phyloP scores from a whole-genome alignment of 2,797 vertebrate species.

The Meda fulgida region DNA sequence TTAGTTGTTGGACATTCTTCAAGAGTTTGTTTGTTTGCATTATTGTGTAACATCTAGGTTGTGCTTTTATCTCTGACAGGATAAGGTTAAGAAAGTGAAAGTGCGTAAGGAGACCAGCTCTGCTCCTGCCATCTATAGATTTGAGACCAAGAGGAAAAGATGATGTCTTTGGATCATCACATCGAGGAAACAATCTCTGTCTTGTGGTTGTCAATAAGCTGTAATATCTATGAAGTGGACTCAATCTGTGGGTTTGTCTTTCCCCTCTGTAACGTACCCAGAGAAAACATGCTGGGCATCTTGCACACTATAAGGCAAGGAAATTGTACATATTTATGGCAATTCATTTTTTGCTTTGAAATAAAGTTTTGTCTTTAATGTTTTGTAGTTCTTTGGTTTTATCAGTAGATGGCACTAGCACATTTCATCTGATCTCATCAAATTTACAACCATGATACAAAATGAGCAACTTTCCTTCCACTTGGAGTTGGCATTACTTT shows the following conservation, averaged over 20 bases:
- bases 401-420: conserved; percentile 84
- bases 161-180: conserved; percentile 64
- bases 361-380: conserved; percentile 40
- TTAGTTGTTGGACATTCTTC: neutral
- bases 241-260: neutral
- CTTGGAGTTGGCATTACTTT: neutral
- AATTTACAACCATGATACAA: neutral
- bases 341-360: conserved; percentile 44
- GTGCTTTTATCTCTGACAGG: conserved; percentile 76
- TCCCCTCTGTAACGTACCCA: neutral
- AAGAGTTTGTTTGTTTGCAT: conserved; percentile 9
- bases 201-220: neutral
- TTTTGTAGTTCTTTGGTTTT: conserved; percentile 6
- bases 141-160: conserved; percentile 88
- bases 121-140: conserved; percentile 90
- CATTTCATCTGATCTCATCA: conserved; percentile 54
- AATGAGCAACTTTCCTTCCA: neutral
- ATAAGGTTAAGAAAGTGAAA: conserved; percentile 90
- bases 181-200: neutral
- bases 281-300: conserved; percentile 13
- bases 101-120: conserved; percentile 86
- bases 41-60: neutral
- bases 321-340: conserved; percentile 70
- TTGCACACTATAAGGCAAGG: neutral
- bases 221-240: neutral